A percentile compares a stretch with the other conserved stretches of the same genome.
phyloP scores from a whole-genome alignment of 2,888 invertebrate species.

The Argyresthia goedartella region DNA sequence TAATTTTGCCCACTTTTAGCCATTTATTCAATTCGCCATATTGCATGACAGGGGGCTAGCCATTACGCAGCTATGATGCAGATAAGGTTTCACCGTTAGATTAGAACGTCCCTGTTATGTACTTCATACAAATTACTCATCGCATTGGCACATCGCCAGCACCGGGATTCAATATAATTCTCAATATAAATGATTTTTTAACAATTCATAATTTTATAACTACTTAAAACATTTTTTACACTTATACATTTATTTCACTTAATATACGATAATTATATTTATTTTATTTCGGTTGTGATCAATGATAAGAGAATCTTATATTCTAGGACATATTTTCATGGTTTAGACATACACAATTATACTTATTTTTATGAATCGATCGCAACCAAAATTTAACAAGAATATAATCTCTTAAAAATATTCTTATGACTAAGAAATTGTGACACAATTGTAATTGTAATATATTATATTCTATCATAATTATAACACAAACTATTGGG shows the following conservation, averaged over 20 bases:
- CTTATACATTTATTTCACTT: constrained; percentile 12
- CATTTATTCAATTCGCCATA: no score
- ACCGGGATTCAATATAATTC: no score
- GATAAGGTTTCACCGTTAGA: no score
- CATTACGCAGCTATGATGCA: no score
- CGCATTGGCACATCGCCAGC: no score
- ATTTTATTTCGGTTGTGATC: constrained; percentile 6
- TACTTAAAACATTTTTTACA: constrained; percentile 9
- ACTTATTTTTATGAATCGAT: constrained; percentile 35
- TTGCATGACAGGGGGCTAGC: no score
- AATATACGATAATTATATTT: constrained; percentile 12
- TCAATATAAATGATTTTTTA: not conserved
- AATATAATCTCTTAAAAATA: constrained; percentile 10
- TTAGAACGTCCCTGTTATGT: no score
- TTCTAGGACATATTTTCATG: constrained; percentile 8
- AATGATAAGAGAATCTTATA: not conserved
- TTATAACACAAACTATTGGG: constrained; percentile 5
- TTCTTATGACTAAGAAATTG: not conserved
- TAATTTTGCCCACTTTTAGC: no score
- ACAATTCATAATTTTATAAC: constrained; percentile 1
- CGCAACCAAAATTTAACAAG: constrained; percentile 49
- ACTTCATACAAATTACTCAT: no score
- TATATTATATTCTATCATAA: constrained; percentile 2
- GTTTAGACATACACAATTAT: not conserved
- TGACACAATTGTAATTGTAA: not conserved